Evolutionary conservation across 2,797 vertebrate genomes (phyloP), one percentile per base, ranked within the genome.

Genomic region (Coranthus polyacanthus): DNA sequence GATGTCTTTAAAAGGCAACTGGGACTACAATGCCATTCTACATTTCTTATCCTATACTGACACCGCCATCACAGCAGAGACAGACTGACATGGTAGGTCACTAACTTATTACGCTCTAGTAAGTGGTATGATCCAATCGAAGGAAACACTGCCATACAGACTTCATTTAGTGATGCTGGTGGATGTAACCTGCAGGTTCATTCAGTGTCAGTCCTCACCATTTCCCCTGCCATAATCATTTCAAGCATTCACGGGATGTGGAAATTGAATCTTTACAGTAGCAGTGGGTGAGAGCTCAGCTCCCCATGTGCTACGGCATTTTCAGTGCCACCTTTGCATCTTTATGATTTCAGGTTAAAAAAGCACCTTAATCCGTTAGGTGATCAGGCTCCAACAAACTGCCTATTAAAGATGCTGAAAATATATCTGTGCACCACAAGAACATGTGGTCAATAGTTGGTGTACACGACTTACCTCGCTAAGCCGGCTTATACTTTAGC

Each of bases 1-100:
- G 74, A 89, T 74, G 82, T 89, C 89, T 93, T 92, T 88, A 92
- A 92, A 92, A 88, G 75, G 91, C 82, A 89, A 90, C 59, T 51
- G 83, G 76, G 76, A 85, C 87, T 79, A 78, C 78, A 77, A 74
- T 88, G 81, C 77, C 83, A 67, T 80, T 84, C 74, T 79, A 84
- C 56, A 83, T 86, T 83, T 83, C 70, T 82, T 74, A 75, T 72
- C 68, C 81, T 29, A 32, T 26, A 21, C 78, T 83, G 79, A 84
- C 81, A 71, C 53, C 59, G 60, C 66, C 63, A 45, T 88, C 78
- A 62, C 73, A 70, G 68, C 71, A 51, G 43, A 66, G 76, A 72
- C 75, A 74, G 72, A 67, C 55, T 70, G 82, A 81, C 79, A 79
- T 15, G 18, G 45, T 64, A 74, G 82, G 82, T 83, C 80, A 82